Evolutionary conservation across 2,797 vertebrate species (phyloP), one percentile per base, ranked within the genome.

Genomic region (Darevskia nairensis): DNA sequence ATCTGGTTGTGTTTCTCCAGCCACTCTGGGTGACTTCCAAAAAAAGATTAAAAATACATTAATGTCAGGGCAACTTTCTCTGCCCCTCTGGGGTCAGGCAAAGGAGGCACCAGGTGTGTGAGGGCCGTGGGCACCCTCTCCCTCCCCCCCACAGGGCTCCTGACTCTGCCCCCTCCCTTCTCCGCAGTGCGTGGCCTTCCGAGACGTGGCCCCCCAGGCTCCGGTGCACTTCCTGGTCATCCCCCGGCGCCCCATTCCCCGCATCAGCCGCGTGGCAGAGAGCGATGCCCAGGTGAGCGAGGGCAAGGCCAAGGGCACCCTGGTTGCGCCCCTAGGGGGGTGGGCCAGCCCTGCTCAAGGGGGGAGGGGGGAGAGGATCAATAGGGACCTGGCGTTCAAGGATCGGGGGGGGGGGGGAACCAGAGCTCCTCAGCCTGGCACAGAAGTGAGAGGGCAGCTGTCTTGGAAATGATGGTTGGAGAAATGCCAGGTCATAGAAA

Each of bases 201-300:
- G 98, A 68, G 99, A 99, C 61, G 95, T 98, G 94, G 98, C 93
- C 74, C 98, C 99, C 1, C 98, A 99, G 94, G 98, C 98, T 0
- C 99, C 99, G 0, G 95, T 99, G 90, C 99, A 99, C 91, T 98
- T 99, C 92, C 94, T 99, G 94, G 98, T 99, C 84, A 98, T 99
- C 93, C 99, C 99, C 32, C 98, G 96, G 89, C 92, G 94, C 64
- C 97, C 95, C 2, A 98, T 99, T 87, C 97, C 98, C 68, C 96
- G 97, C 91, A 97, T 99, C 93, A 99, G 98, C 95, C 91, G 95
- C 0, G 98, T 96, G 90, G 96, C 97, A 92, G 96, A 98, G 77
- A 97, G 97, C 5, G 98, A 99, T 84, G 93, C 96, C 1, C 96
- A 97, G 97, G 98, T 99, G 95, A 93, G 95, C 55, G 80, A 7